phyloP scores from a whole-genome alignment of 2,888 invertebrate species.

The Gibbula magus region DNA sequence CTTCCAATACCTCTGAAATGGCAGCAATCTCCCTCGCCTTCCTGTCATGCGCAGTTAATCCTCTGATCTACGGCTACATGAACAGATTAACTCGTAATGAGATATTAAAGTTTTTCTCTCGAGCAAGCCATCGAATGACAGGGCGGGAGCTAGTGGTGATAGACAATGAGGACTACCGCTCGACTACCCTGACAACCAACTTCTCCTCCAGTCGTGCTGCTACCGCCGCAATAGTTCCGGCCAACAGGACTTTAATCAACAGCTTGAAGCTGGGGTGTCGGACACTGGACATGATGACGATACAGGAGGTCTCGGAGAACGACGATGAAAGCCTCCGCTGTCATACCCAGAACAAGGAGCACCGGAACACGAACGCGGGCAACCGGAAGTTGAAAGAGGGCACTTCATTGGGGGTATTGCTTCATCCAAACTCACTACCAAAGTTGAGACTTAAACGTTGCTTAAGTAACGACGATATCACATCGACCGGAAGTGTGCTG shows the following conservation, averaged over 20 bases:
- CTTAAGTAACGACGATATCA: no score
- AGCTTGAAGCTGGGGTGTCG: not conserved
- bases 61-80: slow-evolving; percentile 61
- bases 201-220: slow-evolving; percentile 32
- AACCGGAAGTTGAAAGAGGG: no score
- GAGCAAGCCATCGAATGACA: slow-evolving; percentile 28
- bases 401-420: no score
- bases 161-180: slow-evolving; percentile 50
- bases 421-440: no score
- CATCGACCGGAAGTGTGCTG: no score
- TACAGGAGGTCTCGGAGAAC: slow-evolving; percentile 29
- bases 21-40: slow-evolving; percentile 52
- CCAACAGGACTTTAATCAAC: not conserved
- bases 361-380: not conserved
- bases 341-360: no score
- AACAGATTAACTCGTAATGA: slow-evolving; percentile 57
- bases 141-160: slow-evolving; percentile 32
- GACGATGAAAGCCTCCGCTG: not conserved
- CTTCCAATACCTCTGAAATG: slow-evolving; percentile 41
- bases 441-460: no score
- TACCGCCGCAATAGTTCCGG: not conserved
- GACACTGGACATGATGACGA: slow-evolving; percentile 27
- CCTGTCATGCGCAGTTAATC: slow-evolving; percentile 53
- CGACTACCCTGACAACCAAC: slow-evolving; percentile 48
- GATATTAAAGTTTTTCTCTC: slow-evolving; percentile 52